These are phyloP conservation scores for Odontesthes bonariensis DNA, from an alignment of 2,113 vertebrate species.

Conservation along the genomic window DNA sequence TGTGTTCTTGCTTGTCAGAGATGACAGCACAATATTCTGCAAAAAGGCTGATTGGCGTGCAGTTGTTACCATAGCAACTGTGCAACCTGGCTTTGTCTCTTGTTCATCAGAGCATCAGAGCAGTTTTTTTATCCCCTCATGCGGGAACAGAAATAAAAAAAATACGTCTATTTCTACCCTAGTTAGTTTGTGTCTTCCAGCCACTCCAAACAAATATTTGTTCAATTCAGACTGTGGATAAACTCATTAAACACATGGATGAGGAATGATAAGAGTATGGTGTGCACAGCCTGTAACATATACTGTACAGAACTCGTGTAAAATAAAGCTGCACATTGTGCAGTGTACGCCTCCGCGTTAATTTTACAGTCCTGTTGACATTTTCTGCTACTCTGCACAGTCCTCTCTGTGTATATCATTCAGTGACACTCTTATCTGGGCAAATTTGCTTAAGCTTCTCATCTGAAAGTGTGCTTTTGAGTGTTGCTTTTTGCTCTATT, in stretches of 20 bases:
- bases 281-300: constrained; percentile 40
- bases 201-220: constrained; percentile 18
- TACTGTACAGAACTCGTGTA: constrained; percentile 46
- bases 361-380: constrained; percentile 50
- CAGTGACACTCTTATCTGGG: neutral
- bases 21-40: constrained; percentile 58
- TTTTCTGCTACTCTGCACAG: constrained; percentile 43
- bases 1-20: constrained; percentile 41
- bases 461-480: neutral
- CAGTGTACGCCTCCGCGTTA: constrained; percentile 57
- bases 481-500: neutral
- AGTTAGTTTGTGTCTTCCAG: constrained; percentile 31
- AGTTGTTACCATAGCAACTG: constrained; percentile 78
- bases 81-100: constrained; percentile 63
- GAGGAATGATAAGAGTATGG: neutral
- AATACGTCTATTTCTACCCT: neutral
- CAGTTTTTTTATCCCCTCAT: constrained; percentile 10
- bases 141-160: neutral
- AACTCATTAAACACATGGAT: constrained; percentile 17
- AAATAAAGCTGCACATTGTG: constrained; percentile 62
- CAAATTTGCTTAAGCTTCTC: constrained; percentile 1
- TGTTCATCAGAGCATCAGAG: constrained; percentile 44
- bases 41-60: constrained; percentile 66
- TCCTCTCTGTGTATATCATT: constrained; percentile 2
- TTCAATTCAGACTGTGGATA: constrained; percentile 12